Percentiles rank a stretch among this genome's conserved stretches.
phyloP scores from a whole-genome alignment of 2,113 vertebrate species.

The Notothenia coriiceps region DNA sequence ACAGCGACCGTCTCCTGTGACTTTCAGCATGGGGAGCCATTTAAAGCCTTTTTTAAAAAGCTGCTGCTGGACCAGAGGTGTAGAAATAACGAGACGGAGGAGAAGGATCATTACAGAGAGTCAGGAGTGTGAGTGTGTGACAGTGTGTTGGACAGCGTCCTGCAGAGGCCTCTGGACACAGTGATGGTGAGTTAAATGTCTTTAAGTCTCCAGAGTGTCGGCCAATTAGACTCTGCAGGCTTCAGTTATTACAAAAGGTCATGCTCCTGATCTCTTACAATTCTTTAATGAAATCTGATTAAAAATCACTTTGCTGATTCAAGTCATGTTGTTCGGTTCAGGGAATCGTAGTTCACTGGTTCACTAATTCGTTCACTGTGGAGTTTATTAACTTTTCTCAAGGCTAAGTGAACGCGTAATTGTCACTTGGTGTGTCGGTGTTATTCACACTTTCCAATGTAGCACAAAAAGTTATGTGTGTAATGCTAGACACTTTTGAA shows the following conservation, averaged over 20 bases:
- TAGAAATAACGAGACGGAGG: conserved; percentile 14
- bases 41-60: conserved; percentile 15
- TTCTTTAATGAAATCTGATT: not conserved
- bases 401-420: not conserved
- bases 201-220: not conserved
- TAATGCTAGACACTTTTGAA: no score
- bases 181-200: conserved; percentile 19
- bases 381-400: not conserved
- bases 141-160: conserved; percentile 12
- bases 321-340: not conserved
- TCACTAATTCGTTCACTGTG: no score
- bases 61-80: conserved; percentile 12
- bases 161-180: conserved; percentile 7
- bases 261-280: not conserved
- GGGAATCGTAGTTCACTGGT: no score
- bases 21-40: conserved; percentile 20
- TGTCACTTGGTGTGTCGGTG: not conserved
- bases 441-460: no score
- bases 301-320: not conserved
- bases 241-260: not conserved
- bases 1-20: conserved; percentile 21
- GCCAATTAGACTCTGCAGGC: not conserved
- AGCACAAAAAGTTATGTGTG: no score
- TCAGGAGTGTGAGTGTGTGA: not conserved
- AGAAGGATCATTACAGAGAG: conserved; percentile 17